Evolutionary conservation across 2,797 vertebrate genomes (phyloP).

Genomic region (Dryobates pubescens): DNA sequence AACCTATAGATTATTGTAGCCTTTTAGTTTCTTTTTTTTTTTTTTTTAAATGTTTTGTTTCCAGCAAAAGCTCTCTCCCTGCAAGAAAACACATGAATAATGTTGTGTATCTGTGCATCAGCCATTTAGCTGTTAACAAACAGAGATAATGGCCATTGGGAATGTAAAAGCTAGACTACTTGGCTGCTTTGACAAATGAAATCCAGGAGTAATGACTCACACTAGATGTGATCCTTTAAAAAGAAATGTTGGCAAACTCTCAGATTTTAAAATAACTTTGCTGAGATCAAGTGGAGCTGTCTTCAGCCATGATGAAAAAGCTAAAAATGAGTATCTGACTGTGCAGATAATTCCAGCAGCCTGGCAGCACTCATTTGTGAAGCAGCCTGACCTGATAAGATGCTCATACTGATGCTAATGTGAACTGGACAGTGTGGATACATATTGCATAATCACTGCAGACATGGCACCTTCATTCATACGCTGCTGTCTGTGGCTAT

Average conservation of each 20-base stretch:
- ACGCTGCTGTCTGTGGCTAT: neutral
- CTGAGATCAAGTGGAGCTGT: conserved; percentile 64
- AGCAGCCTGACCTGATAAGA: conserved; percentile 43
- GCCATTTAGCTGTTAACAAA: conserved; percentile 66
- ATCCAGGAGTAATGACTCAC: conserved; percentile 70
- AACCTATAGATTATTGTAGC: neutral
- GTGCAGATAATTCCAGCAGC: conserved; percentile 53
- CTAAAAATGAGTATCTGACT: conserved; percentile 61
- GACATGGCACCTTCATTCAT: conserved; percentile 2
- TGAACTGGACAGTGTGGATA: neutral
- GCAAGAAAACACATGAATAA: conserved; percentile 57
- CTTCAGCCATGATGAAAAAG: conserved; percentile 65
- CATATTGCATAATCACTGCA: neutral
- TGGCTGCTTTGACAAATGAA: conserved; percentile 68
- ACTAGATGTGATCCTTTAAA: conserved; percentile 67
- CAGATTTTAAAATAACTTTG: conserved; percentile 74
- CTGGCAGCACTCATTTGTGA: conserved; percentile 26
- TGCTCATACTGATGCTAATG: neutral
- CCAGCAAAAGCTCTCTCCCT: neutral
- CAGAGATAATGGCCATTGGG: conserved; percentile 54
- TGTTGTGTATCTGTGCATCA: conserved; percentile 16
- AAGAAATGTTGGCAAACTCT: conserved; percentile 69
- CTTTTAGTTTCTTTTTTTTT: neutral
- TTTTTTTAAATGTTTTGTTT: conserved; percentile 23
- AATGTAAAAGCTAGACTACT: conserved; percentile 56